Evolutionary conservation across 2,797 vertebrate genomes (phyloP).

Genomic region (Acrossocheilus fasciatus): DNA sequence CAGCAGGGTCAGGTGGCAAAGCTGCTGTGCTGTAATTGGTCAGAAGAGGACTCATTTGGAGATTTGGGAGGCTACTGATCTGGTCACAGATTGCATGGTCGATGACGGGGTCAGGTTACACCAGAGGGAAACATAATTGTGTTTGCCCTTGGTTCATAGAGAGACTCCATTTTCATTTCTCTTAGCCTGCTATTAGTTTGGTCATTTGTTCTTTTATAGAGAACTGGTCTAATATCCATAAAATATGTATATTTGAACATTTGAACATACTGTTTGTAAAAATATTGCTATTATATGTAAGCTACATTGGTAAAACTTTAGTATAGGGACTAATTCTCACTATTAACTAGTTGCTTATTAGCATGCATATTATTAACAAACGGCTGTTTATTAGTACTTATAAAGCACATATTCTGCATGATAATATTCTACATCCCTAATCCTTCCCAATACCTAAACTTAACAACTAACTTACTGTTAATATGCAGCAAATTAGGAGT

Average conservation of each 20-base stretch:
- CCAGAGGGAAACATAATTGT: conserved; percentile 54
- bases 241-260: not conserved
- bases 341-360: not conserved
- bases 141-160: conserved; percentile 40
- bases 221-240: not conserved
- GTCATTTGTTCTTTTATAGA: conserved; percentile 6
- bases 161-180: not conserved
- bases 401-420: not conserved
- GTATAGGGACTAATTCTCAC: not conserved
- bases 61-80: conserved; percentile 61
- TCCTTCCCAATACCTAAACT: not conserved
- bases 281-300: not conserved
- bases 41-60: conserved; percentile 21
- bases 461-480: not conserved
- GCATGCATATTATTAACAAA: not conserved
- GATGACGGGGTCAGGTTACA: conserved; percentile 60
- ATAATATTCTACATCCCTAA: not conserved
- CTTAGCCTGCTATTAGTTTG: not conserved
- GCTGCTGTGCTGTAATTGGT: conserved; percentile 19
- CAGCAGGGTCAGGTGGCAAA: conserved; percentile 59
- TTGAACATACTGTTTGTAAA: not conserved
- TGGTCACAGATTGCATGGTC: conserved; percentile 52
- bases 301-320: not conserved
- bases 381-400: not conserved
- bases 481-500: not conserved